A percentile compares a stretch with the other conserved stretches of the same genome.
Evolutionary conservation across 2,888 invertebrate genomes (phyloP).

Genomic region (Acrobasis repandana): DNA sequence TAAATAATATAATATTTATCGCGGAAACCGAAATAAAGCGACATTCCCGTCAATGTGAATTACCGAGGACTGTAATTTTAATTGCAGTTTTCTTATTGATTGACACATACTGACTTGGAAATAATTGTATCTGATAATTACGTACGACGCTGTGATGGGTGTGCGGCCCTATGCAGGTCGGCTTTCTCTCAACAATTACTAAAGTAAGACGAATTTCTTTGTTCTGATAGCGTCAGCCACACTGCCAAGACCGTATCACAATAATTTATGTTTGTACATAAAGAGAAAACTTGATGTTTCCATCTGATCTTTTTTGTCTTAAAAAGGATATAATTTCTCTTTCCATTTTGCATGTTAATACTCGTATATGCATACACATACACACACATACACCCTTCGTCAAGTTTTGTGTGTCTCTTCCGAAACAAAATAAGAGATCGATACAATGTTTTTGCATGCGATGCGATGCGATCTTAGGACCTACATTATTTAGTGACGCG

Average conservation of each 20-base stretch:
- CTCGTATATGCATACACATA: too few relatives aligned
- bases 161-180: slow-evolving; percentile 28
- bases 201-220: slow-evolving; percentile 37
- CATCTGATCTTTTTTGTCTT: background rate
- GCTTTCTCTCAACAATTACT: slow-evolving; percentile 41
- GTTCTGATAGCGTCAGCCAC: slow-evolving; percentile 31
- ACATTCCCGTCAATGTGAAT: slow-evolving; percentile 7
- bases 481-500: too few relatives aligned
- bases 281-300: slow-evolving; percentile 5
- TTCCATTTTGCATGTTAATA: background rate
- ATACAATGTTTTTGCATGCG: too few relatives aligned
- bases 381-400: too few relatives aligned
- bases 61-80: background rate
- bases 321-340: slow-evolving; percentile 4
- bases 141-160: slow-evolving; percentile 1
- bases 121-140: slow-evolving; percentile 19
- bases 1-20: background rate
- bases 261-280: slow-evolving; percentile 13
- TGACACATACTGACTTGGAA: slow-evolving; percentile 22
- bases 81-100: slow-evolving; percentile 21
- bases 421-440: too few relatives aligned
- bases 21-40: background rate
- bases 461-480: too few relatives aligned
- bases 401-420: too few relatives aligned
- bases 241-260: slow-evolving; percentile 13